Conservation (phyloP, 2,113 vertebrate genomes). For the Brachyhypopomus gauderio region DNA sequence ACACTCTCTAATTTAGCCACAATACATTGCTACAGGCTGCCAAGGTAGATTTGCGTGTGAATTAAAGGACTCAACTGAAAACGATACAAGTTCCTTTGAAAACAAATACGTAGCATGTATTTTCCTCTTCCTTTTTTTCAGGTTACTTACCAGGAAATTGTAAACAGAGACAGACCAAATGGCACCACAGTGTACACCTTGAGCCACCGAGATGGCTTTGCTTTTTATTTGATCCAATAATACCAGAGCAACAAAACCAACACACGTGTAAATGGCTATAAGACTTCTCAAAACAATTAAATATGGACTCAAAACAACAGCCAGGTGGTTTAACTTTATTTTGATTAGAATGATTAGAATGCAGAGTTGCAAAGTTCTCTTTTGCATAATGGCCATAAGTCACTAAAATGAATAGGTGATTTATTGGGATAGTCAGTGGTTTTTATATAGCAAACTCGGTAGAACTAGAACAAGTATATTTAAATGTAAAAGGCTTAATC, state of each 20-base stretch:
- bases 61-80: slow-evolving; percentile 29
- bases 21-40: neutral
- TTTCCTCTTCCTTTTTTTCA: slow-evolving; percentile 36
- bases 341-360: slow-evolving; percentile 11
- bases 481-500: no score
- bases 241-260: slow-evolving; percentile 47
- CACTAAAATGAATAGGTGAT: no score
- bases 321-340: neutral
- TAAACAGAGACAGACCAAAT: slow-evolving; percentile 66
- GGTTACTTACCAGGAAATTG: slow-evolving; percentile 58
- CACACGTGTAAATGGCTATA: slow-evolving; percentile 13
- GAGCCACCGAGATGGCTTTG: slow-evolving; percentile 46
- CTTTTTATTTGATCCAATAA: slow-evolving; percentile 53
- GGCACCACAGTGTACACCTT: slow-evolving; percentile 65
- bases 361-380: neutral
- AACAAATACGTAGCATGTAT: slow-evolving; percentile 35
- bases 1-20: slow-evolving; percentile 11
- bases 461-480: no score
- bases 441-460: no score
- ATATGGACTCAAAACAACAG: slow-evolving; percentile 14
- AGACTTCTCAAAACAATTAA: slow-evolving; percentile 39
- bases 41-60: slow-evolving; percentile 26
- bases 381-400: no score
- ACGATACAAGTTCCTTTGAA: slow-evolving; percentile 40
- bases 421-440: no score